phyloP scores from a whole-genome alignment of 2,888 invertebrate genomes.

The Heliconius aoede region DNA sequence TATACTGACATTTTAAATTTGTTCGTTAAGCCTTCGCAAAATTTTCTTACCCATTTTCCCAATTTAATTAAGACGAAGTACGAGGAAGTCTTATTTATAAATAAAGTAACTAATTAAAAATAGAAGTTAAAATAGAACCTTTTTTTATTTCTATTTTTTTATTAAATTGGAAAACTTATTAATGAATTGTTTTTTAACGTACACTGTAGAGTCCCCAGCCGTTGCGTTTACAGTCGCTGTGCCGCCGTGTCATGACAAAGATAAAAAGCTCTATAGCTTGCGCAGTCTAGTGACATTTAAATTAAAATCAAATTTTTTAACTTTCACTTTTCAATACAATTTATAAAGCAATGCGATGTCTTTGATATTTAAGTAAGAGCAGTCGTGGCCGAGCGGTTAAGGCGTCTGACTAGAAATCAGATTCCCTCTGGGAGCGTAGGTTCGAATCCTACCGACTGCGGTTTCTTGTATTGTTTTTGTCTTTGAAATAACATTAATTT shows the following conservation, averaged over 20 bases:
- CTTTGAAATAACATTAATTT: neutral
- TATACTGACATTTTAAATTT: neutral
- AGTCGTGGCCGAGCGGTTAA: conserved; percentile 95
- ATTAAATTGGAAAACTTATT: no score
- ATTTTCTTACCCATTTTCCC: neutral
- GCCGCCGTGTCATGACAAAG: no score
- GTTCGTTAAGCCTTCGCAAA: neutral
- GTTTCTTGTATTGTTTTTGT: neutral
- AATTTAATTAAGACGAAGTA: conserved; percentile 6
- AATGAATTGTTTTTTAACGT: neutral
- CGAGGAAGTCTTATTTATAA: neutral
- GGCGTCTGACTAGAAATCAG: conserved; percentile 95
- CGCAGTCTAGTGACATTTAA: neutral
- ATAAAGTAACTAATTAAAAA: neutral
- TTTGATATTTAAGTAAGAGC: conserved; percentile 62
- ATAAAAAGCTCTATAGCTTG: no score
- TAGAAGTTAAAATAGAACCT: neutral
- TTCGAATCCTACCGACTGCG: conserved; percentile 90
- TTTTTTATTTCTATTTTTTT: neutral
- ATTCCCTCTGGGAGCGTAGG: conserved; percentile 96
- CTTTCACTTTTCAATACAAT: conserved; percentile 4
- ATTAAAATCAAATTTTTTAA: neutral
- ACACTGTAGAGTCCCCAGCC: no score
- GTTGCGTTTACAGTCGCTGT: no score
- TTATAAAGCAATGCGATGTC: neutral